Conservation (phyloP, 2,888 invertebrate genomes). For the Phoenoteleia sp. region DNA sequence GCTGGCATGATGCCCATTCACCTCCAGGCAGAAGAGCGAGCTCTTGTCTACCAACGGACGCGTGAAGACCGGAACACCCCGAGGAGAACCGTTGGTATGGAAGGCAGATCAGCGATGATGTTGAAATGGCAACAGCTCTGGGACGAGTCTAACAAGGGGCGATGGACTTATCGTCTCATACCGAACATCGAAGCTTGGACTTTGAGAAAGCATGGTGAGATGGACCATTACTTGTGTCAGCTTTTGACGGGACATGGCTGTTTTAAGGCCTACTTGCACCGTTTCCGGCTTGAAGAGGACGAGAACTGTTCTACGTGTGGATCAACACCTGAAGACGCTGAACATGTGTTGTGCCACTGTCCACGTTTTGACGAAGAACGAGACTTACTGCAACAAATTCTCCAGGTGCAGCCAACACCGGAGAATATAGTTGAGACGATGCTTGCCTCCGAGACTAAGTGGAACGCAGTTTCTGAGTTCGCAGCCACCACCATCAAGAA, state of each 20-base stretch:
- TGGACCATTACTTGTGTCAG: constrained; percentile 53
- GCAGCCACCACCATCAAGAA: constrained; percentile 26
- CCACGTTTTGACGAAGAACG: neutral
- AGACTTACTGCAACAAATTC: neutral
- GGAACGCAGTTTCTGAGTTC: constrained; percentile 33
- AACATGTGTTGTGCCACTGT: neutral
- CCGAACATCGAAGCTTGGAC: constrained; percentile 47
- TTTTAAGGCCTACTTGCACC: constrained; percentile 52
- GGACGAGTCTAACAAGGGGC: constrained; percentile 38
- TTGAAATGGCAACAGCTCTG: constrained; percentile 63
- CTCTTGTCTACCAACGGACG: neutral
- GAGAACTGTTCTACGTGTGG: constrained; percentile 9
- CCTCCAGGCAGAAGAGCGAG: neutral
- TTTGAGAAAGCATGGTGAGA: constrained; percentile 60
- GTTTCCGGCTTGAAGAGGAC: neutral
- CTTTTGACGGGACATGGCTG: constrained; percentile 42
- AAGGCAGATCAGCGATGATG: neutral
- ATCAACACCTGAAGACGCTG: neutral
- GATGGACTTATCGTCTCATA: constrained; percentile 61
- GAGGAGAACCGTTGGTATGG: neutral
- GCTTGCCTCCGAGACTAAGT: constrained; percentile 28
- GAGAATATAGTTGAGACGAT: constrained; percentile 49
- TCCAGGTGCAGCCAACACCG: neutral
- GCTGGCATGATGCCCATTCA: neutral
- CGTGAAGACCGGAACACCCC: neutral